These are phyloP conservation scores for Isichthys henryi DNA, from an alignment of 2,113 vertebrate genomes.

Conservation along the genomic window DNA sequence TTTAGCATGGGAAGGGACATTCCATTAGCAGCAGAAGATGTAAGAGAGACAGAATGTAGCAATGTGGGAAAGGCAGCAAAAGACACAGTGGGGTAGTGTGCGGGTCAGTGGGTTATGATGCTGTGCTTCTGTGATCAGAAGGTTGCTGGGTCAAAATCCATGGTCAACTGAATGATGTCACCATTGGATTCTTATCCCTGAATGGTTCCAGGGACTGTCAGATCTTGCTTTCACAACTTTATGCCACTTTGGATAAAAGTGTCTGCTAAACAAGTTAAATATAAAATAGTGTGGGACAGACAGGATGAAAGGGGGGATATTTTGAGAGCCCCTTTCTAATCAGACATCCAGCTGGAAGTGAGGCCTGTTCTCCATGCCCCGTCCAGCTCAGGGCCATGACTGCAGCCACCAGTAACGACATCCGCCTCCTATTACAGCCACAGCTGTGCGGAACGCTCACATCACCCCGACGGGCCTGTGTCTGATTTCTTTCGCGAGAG, in stretches of 20 bases:
- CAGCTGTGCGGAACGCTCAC: neutral
- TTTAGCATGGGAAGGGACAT: neutral
- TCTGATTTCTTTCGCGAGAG: conserved; percentile 17
- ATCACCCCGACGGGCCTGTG: neutral
- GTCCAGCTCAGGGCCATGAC: neutral
- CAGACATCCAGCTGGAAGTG: neutral
- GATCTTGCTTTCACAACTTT: neutral
- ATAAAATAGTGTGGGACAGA: neutral
- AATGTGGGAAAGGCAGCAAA: neutral
- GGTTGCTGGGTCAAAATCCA: neutral
- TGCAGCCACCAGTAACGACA: neutral
- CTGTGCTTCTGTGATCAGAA: neutral
- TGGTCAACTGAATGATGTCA: neutral
- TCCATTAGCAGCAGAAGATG: neutral
- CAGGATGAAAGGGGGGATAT: neutral
- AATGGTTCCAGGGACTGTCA: neutral
- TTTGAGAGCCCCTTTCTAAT: neutral
- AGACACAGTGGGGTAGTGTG: too few relatives aligned
- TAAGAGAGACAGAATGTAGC: neutral
- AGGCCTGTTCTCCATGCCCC: neutral
- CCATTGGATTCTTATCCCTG: neutral
- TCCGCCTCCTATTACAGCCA: neutral
- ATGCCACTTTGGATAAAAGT: neutral
- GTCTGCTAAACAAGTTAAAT: neutral
- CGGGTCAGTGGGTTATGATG: neutral